phyloP scores from a whole-genome alignment of 2,797 vertebrate species.

The Odontamblyopus lacepedii region DNA sequence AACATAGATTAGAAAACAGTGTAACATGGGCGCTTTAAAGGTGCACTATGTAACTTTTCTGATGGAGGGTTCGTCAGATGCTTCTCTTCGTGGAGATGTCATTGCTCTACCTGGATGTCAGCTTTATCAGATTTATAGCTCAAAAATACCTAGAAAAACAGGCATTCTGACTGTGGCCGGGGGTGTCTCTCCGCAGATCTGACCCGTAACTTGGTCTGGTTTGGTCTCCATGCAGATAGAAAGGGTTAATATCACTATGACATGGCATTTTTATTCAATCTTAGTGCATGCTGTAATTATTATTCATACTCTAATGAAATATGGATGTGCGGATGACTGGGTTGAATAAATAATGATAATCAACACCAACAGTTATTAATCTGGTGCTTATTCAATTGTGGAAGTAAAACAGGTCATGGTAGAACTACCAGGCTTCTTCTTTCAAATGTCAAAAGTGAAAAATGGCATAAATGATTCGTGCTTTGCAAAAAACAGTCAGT shows the following conservation, averaged over 20 bases:
- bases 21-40: no score
- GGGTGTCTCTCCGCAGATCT: no score
- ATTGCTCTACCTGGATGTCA: no score
- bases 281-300: background rate
- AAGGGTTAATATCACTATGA: background rate
- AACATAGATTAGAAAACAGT: no score
- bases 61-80: no score
- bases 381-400: background rate
- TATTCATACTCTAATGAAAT: constrained; percentile 1
- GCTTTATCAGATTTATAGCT: no score
- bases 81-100: no score
- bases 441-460: constrained; percentile 23
- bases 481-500: constrained; percentile 32
- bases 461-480: constrained; percentile 60
- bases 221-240: no score
- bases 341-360: constrained; percentile 3
- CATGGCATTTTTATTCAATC: background rate
- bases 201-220: no score
- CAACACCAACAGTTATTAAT: constrained; percentile 2
- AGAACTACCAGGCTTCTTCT: background rate
- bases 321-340: background rate
- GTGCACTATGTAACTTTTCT: no score
- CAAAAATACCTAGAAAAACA: no score
- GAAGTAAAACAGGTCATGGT: background rate
- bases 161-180: no score